A percentile compares a stretch with the other conserved stretches of the same genome.
Evolutionary conservation across 1,140 invertebrate genomes (phyloP).

Genomic region (Hesperophylax magnus): DNA sequence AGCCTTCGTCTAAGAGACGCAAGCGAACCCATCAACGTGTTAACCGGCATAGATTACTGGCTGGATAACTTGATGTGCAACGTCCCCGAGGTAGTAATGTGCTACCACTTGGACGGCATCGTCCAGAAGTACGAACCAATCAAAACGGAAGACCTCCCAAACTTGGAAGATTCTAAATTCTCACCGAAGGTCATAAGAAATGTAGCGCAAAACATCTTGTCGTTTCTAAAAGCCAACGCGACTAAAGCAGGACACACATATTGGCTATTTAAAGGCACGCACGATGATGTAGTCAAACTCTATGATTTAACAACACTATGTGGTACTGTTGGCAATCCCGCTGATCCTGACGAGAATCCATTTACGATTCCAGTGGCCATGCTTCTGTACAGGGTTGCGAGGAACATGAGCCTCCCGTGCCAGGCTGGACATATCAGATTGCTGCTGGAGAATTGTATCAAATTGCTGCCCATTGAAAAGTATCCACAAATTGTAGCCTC

Average conservation of each 20-base stretch:
- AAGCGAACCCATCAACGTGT: slow-evolving; percentile 90
- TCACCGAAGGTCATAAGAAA: slow-evolving; percentile 90
- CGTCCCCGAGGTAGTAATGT: slow-evolving; percentile 96
- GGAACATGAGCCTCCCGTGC: slow-evolving; percentile 82
- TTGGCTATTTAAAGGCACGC: slow-evolving; percentile 94
- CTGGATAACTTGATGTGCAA: slow-evolving; percentile 97
- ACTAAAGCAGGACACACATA: slow-evolving; percentile 97
- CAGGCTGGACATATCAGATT: slow-evolving; percentile 82
- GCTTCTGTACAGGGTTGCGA: slow-evolving; percentile 87
- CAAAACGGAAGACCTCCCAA: slow-evolving; percentile 94
- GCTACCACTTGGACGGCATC: slow-evolving; percentile 93
- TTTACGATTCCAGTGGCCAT: slow-evolving; percentile 94
- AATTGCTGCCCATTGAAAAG: slow-evolving; percentile 81
- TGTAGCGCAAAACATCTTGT: slow-evolving; percentile 93
- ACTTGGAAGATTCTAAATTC: slow-evolving; percentile 87
- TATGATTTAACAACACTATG: slow-evolving; percentile 94
- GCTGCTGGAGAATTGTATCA: slow-evolving; percentile 85
- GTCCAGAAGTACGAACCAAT: slow-evolving; percentile 95
- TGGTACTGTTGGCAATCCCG: slow-evolving; percentile 61
- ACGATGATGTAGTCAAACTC: slow-evolving; percentile 94
- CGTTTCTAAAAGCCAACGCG: slow-evolving; percentile 93
- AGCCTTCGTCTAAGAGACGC: slow-evolving; percentile 88
- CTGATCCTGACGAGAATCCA: slow-evolving; percentile 81
- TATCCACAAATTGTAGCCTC: slow-evolving; percentile 92
- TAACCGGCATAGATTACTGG: slow-evolving; percentile 97